Conservation (phyloP, 2,113 vertebrate species). For the Psophia crepitans region DNA sequence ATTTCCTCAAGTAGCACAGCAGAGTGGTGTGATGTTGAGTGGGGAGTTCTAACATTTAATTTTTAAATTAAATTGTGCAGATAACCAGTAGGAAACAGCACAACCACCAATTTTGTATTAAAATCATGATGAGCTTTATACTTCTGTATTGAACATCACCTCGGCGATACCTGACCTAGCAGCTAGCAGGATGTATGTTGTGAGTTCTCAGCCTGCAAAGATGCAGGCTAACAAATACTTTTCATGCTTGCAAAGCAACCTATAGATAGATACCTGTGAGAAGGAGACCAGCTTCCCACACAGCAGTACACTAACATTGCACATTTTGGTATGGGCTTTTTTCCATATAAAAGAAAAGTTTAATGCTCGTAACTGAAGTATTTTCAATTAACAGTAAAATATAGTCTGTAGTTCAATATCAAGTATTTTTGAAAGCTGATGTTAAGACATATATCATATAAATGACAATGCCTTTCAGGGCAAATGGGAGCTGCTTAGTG, state of each 20-base stretch:
- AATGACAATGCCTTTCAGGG: conserved; percentile 13
- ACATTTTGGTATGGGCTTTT: background rate
- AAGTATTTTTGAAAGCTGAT: conserved; percentile 12
- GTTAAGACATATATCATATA: conserved; percentile 1
- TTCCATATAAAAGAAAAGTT: conserved; percentile 22
- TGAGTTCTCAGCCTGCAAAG: background rate
- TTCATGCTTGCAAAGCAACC: background rate
- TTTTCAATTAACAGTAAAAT: conserved; percentile 37
- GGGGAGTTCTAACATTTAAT: conserved; percentile 63
- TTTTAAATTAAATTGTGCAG: conserved; percentile 59
- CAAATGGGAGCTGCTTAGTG: conserved; percentile 3
- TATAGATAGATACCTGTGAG: background rate
- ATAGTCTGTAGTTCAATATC: conserved; percentile 2
- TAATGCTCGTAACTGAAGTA: background rate
- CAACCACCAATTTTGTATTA: background rate
- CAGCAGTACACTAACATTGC: background rate
- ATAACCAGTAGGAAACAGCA: conserved; percentile 16
- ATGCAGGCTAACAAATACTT: conserved; percentile 5
- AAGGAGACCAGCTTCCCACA: background rate
- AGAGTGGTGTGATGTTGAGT: conserved; percentile 65
- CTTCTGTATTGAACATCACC: background rate
- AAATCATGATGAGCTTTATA: background rate
- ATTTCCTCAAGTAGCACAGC: conserved; percentile 53
- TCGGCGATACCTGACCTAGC: background rate
- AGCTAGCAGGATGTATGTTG: background rate